Evolutionary conservation across 2,113 vertebrate species (phyloP).

Genomic region (Heloderma charlesbogerti): DNA sequence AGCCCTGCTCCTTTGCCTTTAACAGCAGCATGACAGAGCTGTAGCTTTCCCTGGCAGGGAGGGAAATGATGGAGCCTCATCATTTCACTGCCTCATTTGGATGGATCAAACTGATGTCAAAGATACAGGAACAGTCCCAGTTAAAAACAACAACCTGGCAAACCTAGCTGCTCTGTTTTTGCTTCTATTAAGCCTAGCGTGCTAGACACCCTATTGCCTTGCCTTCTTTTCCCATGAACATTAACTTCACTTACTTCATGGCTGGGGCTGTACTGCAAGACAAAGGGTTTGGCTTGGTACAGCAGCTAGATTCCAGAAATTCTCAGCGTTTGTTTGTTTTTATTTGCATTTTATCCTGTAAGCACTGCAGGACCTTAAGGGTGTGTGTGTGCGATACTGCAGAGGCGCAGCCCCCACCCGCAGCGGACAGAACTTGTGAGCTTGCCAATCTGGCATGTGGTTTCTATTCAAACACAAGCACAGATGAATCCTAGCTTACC

Average conservation of each 20-base stretch:
- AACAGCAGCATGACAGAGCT: neutral
- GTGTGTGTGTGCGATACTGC: neutral
- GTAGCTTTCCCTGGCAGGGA: neutral
- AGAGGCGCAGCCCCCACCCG: no score
- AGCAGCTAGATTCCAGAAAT: conserved; percentile 10
- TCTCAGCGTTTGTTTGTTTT: neutral
- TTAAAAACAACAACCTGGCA: neutral
- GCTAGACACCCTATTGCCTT: neutral
- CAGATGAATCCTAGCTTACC: neutral
- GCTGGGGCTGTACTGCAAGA: neutral
- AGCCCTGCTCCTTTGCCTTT: neutral
- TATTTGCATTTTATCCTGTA: neutral
- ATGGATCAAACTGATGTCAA: neutral
- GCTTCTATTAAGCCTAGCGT: neutral
- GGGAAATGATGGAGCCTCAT: neutral
- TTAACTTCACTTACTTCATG: neutral
- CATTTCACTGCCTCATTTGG: neutral
- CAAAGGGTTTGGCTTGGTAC: neutral
- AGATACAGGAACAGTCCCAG: neutral
- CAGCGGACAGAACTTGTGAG: neutral
- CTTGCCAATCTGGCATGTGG: conserved; percentile 12
- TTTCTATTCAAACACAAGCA: neutral
- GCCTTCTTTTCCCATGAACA: neutral
- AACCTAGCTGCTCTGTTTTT: neutral
- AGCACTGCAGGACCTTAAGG: neutral